phyloP scores from a whole-genome alignment of 2,888 invertebrate genomes.

The Nebria salina region DNA sequence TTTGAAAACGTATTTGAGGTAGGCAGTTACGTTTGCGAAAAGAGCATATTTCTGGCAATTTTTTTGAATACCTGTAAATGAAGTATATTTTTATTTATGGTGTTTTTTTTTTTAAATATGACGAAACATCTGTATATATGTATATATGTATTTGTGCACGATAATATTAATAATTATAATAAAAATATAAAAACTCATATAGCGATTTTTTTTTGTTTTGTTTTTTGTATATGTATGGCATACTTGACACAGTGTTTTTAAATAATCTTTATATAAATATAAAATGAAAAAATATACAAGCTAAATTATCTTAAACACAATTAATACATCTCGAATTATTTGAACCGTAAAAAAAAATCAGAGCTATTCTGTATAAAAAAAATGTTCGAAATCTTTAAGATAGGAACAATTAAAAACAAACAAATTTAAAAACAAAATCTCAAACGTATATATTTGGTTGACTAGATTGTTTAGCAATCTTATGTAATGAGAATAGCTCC shows the following conservation, averaged over 20 bases:
- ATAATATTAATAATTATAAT: slow-evolving; percentile 24
- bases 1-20: slow-evolving; percentile 15
- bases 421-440: not conserved
- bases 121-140: slow-evolving; percentile 42
- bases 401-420: slow-evolving; percentile 4
- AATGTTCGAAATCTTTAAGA: not conserved
- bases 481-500: not conserved
- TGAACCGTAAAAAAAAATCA: slow-evolving; percentile 15
- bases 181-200: slow-evolving; percentile 25
- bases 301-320: slow-evolving; percentile 37
- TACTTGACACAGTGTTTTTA: slow-evolving; percentile 34
- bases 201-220: slow-evolving; percentile 19
- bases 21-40: slow-evolving; percentile 24
- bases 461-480: not conserved
- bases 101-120: slow-evolving; percentile 23
- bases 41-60: slow-evolving; percentile 42
- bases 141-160: slow-evolving; percentile 45
- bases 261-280: slow-evolving; percentile 34
- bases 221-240: slow-evolving; percentile 24
- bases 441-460: not conserved
- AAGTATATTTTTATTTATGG: slow-evolving; percentile 22
- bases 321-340: slow-evolving; percentile 3
- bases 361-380: slow-evolving; percentile 29
- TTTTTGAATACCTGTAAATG: slow-evolving; percentile 19
- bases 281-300: slow-evolving; percentile 37